Base-by-base conservation (phyloP, 37 sponge, comb jelly and placozoan genomes). In the Halisarca cf. caerulea region DNA sequence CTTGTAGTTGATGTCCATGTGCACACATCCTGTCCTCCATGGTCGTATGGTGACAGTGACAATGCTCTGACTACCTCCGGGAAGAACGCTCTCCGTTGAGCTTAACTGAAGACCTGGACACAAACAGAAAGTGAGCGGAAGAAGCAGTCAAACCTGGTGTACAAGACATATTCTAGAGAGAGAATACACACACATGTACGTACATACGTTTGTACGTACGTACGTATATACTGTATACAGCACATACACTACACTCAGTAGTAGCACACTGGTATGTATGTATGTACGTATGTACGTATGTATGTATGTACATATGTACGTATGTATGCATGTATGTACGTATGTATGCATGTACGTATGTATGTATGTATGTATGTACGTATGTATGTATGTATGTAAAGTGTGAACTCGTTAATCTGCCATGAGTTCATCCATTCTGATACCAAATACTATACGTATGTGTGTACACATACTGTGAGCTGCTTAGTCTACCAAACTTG, bases 11-110 rank as follows among this genome's bases (percentile, higher is more conserved):
- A 91, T 68, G 62, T 33, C 58, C 21, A 28, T 58, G 20, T 28
- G 37, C 39, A 78, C 40, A 51, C 1, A 38, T 33, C 32, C 66
- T 28, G 44, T 81, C 42, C 32, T 34, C 17, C 80, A 73, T 0
- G 95, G 92, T 64, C 82, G 83, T 6, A 95, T 53, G 9, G 82
- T 86, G 55, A 92, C 71, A 32, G 34, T 73, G 37, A 91, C 20
- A 6, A 14, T 33, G 37, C 39, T 40, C 54, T 62, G 61, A 20
- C 81, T 78, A 20, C 90, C 39, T 28, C 87, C 83, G 32, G 62
- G 81, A 2, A 95, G 36, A 30, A 81, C 83, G 35, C 89, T 89
- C 18, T 89, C 87, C 28, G 20, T 27, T 0, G 78, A 58, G 59
- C 64, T 82, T 58, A 91, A 57, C 72, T 91, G 84, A 28, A 93